Base-by-base conservation (phyloP, 1,140 invertebrate species). In the Procambarus virginalis region DNA sequence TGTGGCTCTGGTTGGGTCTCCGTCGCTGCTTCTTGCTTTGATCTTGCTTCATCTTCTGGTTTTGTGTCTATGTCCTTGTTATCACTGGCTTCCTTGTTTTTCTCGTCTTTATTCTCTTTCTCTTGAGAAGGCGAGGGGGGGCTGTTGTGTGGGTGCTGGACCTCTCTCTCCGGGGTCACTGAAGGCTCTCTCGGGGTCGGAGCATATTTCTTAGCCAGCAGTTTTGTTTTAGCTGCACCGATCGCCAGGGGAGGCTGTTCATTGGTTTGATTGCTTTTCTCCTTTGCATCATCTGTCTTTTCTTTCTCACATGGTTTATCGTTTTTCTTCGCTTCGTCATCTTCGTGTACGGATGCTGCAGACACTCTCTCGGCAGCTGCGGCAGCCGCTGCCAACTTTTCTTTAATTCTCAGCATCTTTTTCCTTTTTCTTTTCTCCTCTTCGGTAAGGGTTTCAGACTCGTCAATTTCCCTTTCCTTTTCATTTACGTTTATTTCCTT, bases 221-320 rank as follows among this genome's bases (percentile, higher is more conserved):
- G 34, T 46, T 12, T 81, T 2, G 79, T 81, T 34, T 22, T 60
- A 8, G 55, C 49, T 81, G 20, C 79, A 14, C 49, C 48, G 3
- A 81, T n/a, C 3, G 79, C 22, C 55, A 58, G n/a, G 14, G 49
- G 4, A 49, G 6, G 10, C 34, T 51, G 34, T 49, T 70, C 46
- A n/a, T 45, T 84, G 68, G 45, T 22, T 3, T 70, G 70, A 20
- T 12, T 79, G 60, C 4, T 17, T 64, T 64, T 86, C 51, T 60
- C 77, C 17, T 79, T 79, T 46, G 12, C 77, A 20, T n/a, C 84
- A 20, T 78, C 55, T 22, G 46, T 49, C n/a, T 75, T 51, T 60
- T 91, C 90, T 46, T 81, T 80, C 14, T 84, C 90, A 48, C 22
- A 48, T 60, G 17, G 68, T n/a, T 81, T 81, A 14, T 75, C 86